These are phyloP conservation scores for Suricata suricatta DNA, from an alignment of 2,113 vertebrate genomes.

Conservation along the genomic window DNA sequence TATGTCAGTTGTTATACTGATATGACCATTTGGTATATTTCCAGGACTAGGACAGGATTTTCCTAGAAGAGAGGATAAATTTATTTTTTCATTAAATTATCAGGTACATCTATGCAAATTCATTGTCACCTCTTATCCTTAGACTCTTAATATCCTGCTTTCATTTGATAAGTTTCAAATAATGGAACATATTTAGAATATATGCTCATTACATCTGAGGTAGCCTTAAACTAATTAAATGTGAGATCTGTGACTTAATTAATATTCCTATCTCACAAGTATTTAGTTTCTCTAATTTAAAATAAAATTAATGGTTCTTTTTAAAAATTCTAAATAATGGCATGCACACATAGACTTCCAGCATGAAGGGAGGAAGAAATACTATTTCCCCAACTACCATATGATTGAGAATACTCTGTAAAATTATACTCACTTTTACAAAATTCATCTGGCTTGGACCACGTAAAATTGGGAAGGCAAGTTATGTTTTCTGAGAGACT, in stretches of 20 bases:
- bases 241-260: neutral
- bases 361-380: neutral
- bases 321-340: neutral
- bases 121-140: neutral
- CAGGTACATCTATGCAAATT: neutral
- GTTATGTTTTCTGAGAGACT: slow-evolving; percentile 40
- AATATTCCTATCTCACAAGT: neutral
- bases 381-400: neutral
- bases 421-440: slow-evolving; percentile 85
- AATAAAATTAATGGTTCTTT: neutral
- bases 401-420: neutral
- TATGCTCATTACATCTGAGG: neutral
- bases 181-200: neutral
- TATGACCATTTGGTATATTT: slow-evolving; percentile 77
- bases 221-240: slow-evolving; percentile 5
- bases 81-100: neutral
- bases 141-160: neutral
- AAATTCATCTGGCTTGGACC: slow-evolving; percentile 79
- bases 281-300: neutral
- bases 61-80: slow-evolving; percentile 67
- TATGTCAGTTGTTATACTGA: slow-evolving; percentile 30
- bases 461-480: slow-evolving; percentile 79
- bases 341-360: neutral
- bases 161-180: slow-evolving; percentile 26
- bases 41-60: slow-evolving; percentile 78